Evolutionary conservation across 2,888 invertebrate genomes (phyloP).

Genomic region (Bugulina stolonifera): DNA sequence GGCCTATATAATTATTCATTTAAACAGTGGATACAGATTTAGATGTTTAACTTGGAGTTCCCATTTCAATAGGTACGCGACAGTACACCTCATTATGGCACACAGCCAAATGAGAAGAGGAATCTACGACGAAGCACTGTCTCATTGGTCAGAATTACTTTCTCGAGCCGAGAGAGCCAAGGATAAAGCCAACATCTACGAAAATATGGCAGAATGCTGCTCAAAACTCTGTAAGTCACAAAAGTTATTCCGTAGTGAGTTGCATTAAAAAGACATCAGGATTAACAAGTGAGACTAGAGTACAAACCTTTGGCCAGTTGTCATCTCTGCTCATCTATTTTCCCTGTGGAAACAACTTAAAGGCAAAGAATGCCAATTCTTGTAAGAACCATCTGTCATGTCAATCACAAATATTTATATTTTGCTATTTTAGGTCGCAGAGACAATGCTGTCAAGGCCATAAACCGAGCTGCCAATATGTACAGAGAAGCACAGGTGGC

Average conservation of each 20-base stretch:
- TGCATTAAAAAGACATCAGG: no score
- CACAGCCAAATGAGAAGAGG: constrained; percentile 1
- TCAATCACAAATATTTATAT: no score
- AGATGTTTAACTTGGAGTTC: no score
- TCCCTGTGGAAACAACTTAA: not conserved
- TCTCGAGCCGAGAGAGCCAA: constrained; percentile 18
- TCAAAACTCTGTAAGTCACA: not conserved
- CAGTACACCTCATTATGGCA: constrained; percentile 4
- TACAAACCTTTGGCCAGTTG: no score
- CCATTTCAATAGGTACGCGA: not conserved
- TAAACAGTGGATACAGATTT: no score
- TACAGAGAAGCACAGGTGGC: constrained; percentile 6
- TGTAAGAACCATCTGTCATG: not conserved
- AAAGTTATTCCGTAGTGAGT: no score
- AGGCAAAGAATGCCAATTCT: not conserved
- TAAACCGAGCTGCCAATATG: not conserved
- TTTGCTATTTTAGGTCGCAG: not conserved
- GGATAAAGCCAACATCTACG: constrained; percentile 20
- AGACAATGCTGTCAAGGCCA: not conserved
- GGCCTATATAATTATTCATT: no score
- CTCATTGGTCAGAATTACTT: constrained; percentile 18
- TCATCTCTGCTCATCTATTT: no score
- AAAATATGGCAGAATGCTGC: constrained; percentile 1
- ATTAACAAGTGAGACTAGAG: no score
- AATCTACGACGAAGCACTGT: constrained; percentile 5